Percentiles rank a stretch among this genome's conserved stretches.
Evolutionary conservation across 1,140 invertebrate species (phyloP).

Genomic region (Stratiolaelaps scimitus): DNA sequence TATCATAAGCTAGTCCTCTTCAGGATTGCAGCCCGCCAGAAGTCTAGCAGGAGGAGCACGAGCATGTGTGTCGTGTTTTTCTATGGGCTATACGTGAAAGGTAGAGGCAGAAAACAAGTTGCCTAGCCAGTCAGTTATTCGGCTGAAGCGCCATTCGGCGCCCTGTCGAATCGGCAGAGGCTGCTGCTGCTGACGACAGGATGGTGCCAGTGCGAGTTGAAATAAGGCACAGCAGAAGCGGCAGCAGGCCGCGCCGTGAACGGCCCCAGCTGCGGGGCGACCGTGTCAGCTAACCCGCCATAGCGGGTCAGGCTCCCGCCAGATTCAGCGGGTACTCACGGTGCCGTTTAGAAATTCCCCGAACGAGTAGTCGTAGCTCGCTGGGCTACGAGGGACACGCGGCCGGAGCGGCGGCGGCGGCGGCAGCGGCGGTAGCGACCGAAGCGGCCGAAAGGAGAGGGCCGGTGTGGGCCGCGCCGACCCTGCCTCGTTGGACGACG

Average conservation of each 20-base stretch:
- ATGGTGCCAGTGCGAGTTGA: too few species aligned
- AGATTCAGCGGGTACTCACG: slow-evolving; percentile 21
- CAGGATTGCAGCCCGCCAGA: too few species aligned
- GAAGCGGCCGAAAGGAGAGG: not conserved
- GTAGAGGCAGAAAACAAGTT: too few species aligned
- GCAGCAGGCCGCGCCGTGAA: not conserved
- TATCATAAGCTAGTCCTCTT: too few species aligned
- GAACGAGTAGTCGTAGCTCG: slow-evolving; percentile 26
- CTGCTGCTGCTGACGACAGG: too few species aligned
- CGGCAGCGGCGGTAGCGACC: slow-evolving; percentile 1
- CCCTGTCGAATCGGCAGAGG: too few species aligned
- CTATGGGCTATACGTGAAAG: too few species aligned
- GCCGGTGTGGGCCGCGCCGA: slow-evolving; percentile 10
- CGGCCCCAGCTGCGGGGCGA: not conserved
- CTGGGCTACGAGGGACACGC: not conserved
- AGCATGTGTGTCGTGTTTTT: too few species aligned
- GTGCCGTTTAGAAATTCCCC: slow-evolving; percentile 28
- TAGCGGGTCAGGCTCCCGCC: not conserved
- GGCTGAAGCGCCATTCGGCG: too few species aligned
- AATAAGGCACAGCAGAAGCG: not conserved
- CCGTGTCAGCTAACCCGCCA: slow-evolving; percentile 7
- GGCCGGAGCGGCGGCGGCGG: not conserved
- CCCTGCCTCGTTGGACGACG: not conserved
- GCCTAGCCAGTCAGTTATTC: too few species aligned
- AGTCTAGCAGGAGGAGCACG: too few species aligned